phyloP scores from a whole-genome alignment of 2,797 vertebrate species.

The Sardinella longiceps region DNA sequence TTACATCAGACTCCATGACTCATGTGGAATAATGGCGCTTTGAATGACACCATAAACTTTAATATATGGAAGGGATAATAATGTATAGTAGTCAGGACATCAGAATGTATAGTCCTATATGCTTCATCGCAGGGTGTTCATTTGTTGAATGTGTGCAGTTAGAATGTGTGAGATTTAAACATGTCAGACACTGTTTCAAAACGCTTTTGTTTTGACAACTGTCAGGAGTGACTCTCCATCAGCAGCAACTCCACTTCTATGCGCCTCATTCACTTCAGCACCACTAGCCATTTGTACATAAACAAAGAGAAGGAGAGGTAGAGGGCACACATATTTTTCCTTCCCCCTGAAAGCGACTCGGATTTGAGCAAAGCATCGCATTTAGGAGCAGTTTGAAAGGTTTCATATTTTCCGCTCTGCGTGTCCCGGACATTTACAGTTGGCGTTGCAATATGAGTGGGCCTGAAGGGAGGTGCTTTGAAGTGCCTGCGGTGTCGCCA shows the following conservation, averaged over 20 bases:
- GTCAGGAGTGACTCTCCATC: not conserved
- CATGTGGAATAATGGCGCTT: not conserved
- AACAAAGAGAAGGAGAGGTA: not conserved
- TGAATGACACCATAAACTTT: not conserved
- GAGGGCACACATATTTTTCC: not conserved
- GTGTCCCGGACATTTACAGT: constrained; percentile 98
- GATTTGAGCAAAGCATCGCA: not conserved
- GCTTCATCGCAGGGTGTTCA: not conserved
- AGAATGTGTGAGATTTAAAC: not conserved
- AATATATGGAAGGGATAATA: not conserved
- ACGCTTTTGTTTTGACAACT: not conserved
- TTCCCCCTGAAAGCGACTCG: not conserved
- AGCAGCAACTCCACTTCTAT: not conserved
- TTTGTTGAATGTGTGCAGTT: not conserved
- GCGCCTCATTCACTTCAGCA: not conserved
- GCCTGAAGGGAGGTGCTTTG: constrained; percentile 97
- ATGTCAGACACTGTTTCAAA: constrained; percentile 5
- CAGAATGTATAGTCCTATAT: not conserved
- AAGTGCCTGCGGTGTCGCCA: constrained; percentile 95
- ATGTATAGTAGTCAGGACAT: not conserved
- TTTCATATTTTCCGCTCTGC: constrained; percentile 91
- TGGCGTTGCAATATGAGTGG: constrained; percentile 95
- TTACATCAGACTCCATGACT: not conserved
- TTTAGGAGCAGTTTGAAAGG: constrained; percentile 59
- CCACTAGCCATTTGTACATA: not conserved